Evolutionary conservation across 2,113 vertebrate species (phyloP), one percentile per base, ranked within the genome.

Genomic region (Calidris pugnax): DNA sequence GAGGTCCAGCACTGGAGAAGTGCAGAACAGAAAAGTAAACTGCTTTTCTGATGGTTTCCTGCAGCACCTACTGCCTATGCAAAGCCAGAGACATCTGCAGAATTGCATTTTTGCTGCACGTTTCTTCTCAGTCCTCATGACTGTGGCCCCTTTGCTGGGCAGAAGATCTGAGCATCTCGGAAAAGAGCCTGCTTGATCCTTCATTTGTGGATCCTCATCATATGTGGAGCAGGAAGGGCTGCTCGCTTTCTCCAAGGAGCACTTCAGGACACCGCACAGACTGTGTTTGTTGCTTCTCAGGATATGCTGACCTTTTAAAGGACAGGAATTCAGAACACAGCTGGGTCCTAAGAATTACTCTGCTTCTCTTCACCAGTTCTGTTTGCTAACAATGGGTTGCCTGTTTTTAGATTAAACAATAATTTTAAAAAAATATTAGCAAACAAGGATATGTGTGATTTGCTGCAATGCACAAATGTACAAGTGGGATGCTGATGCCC

Each of bases 251-350:
- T 94, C 83, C 63, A 48, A 77, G 88, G 92, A 94, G 51, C 64
- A 39, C 48, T 90, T 85, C 56, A 88, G 92, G 92, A 80, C 92
- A 81, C 48, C 26, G 16, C 48, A 86, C 33, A 92, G 50, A 8
- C 26, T 35, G 50, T 22, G 35, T 33, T 63, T 89, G 50, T 84
- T 96, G 66, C 66, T 93, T 85, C 50, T 90, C 10, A 30, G 72
- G 59, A 50, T 77, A 77, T 33, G 60, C 9, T 93, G 90, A 82
- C 87, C 74, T 93, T 75, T 92, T 30, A 72, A 91, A 93, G 62
- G 16, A 55, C 62, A 91, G 45, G 60, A 89, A 85, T 81, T 92
- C 85, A 84, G 77, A 77, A 84, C 72, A 88, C 93, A 96, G 90
- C 79, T 95, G 83, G 56, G 32, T 64, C 81, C 33, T 45, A 72